Base-by-base conservation (phyloP, 2,797 vertebrate genomes). In the Psittacula echo region DNA sequence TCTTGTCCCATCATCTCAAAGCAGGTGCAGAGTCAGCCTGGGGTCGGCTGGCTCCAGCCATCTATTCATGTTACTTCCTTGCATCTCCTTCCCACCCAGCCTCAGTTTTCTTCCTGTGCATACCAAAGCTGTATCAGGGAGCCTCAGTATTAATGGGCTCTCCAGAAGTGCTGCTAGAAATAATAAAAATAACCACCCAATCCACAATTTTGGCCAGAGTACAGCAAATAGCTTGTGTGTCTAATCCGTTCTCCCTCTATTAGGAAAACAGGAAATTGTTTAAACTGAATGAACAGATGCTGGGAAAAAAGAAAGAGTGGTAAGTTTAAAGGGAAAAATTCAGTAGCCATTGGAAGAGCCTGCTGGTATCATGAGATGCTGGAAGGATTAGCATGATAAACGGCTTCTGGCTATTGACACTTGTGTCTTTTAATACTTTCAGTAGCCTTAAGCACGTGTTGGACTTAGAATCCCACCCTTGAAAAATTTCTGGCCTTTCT, bases 211-310 rank as follows among this genome's bases (percentile, higher is more conserved):
- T 95, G 95, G 93, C 90, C 74, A 51, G 85, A 76, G 60, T 86
- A 95, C 95, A 96, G 67, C 90, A 92, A 95, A 85, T 76, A 73
- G 73, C 32, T 84, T 94, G 88, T 91, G 80, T 51, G 64, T 90
- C 83, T 90, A 94, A 97, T 95, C 90, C 85, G 83, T 73, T 95
- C 80, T 94, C 83, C 85, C 67, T 84, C 95, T 58, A 88, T 88
- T 93, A 95, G 83, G 74, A 96, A 96, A 95, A 96, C 96, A 95
- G 95, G 95, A 95, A 96, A 85, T 93, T 32, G 80, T 92, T 95
- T 95, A 88, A 95, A 95, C 80, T 87, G 74, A 93, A 86, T 76
- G 80, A 96, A 89, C 94, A 95, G 94, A 96, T 96, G 92, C 90
- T 95, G 91, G 74, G 61, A 93, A 92, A 83, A 80, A 92, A 94